Evolutionary conservation across 2,113 vertebrate genomes (phyloP), one percentile per base, ranked within the genome.

Genomic region (Terrapene triunguis): DNA sequence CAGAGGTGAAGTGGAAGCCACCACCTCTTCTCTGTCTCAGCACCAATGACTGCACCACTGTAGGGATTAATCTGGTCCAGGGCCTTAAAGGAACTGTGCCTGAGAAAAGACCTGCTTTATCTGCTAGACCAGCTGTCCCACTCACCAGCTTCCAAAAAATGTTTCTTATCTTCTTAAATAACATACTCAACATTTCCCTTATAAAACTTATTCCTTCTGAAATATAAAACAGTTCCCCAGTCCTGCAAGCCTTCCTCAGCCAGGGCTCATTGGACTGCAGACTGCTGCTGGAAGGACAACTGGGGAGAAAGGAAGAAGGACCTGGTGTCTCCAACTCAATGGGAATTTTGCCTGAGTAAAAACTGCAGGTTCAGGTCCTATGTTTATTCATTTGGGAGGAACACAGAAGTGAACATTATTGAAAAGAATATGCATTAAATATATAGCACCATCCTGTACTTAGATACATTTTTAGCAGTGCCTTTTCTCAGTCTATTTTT

Each of bases 401-500:
- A 38, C n/a, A 72, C 19, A 72, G 65, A 72, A 69, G 17, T 27
- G n/a, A 82, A 13, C 17, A 69, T 55, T 85, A 88, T 62, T 4
- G 48, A 92, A 89, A 32, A 1, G 94, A 57, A 13, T n/a, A 89
- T 48, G 88, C 7, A 87, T 89, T 90, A 53, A 72, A 93, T 92
- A 50, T 32, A 84, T 59, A 51, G 42, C 13, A 76, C 38, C 72
- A 21, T 79, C 51, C 51, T 93, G 42, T 48, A 76, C 21, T 35
- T 79, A 53, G 94, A 90, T 84, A 72, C 29, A 78, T 44, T 78
- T 76, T 47, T 47, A 78, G 24, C 42, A 78, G 38, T 27, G 42
- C 13, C 13, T 78, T 78, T 78, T 0, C 13, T 79, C 53, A 87
- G 81, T 53, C 35, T 88, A 35, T 76, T 55, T 54, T n/a, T 69